Conservation (phyloP, 2,888 invertebrate genomes). For the Salticus scenicus region DNA sequence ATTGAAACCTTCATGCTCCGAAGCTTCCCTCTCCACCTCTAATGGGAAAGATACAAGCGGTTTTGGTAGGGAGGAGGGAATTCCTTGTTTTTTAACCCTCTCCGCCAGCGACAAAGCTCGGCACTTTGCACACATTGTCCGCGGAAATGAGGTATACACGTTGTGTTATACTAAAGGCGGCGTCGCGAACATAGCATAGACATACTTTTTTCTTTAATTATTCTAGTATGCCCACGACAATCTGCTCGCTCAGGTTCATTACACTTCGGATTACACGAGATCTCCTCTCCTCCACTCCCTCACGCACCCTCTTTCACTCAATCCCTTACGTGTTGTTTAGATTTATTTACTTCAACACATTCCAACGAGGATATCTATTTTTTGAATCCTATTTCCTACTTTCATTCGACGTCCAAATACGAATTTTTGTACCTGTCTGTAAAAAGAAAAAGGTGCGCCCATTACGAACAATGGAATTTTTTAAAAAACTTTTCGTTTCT, state of each 20-base stretch:
- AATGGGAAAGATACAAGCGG: constrained; percentile 27
- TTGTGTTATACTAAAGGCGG: not conserved
- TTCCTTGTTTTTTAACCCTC: constrained; percentile 59
- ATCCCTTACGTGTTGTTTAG: too few species aligned
- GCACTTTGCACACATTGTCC: constrained; percentile 41
- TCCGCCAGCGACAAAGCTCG: constrained; percentile 40
- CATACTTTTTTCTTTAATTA: constrained; percentile 30
- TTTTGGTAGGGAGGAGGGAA: not conserved
- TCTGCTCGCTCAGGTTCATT: constrained; percentile 29
- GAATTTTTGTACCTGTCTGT: too few species aligned
- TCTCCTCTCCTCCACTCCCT: constrained; percentile 13
- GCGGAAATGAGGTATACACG: constrained; percentile 8
- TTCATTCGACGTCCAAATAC: too few species aligned
- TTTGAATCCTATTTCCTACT: too few species aligned
- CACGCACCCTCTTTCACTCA: too few species aligned
- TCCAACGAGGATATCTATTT: too few species aligned
- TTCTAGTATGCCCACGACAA: constrained; percentile 1
- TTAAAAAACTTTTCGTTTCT: too few species aligned
- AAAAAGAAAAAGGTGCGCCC: too few species aligned
- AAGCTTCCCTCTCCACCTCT: constrained; percentile 22
- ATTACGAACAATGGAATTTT: too few species aligned
- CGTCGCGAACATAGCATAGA: not conserved
- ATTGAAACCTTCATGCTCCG: constrained; percentile 63
- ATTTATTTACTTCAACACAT: too few species aligned
- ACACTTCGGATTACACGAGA: not conserved